Evolutionary conservation across 2,113 vertebrate species (phyloP), one percentile per base, ranked within the genome.

Genomic region (Melospiza georgiana): DNA sequence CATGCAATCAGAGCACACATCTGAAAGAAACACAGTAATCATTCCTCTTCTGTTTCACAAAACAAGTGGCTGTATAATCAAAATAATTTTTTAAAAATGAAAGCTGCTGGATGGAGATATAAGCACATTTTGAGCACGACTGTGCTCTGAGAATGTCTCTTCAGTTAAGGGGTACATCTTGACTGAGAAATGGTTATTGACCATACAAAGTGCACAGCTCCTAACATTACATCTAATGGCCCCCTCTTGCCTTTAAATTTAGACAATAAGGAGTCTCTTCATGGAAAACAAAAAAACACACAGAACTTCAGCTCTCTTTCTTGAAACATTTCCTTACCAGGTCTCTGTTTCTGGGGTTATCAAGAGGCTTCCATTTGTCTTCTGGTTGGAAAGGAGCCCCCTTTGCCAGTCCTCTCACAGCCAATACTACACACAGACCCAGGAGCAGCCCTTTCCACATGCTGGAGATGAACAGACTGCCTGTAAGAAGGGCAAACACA

Each of bases 311-410:
- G 21, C 55, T 83, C 9, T 35, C 6, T 28, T 71, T 93, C 43
- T 79, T 69, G 57, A 54, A 85, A 62, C 17, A 15, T 62, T 57
- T 92, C 72, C 97, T 98, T 97, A 98, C 98, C 96, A 98, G 94
- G 18, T 98, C 97, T 89, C 97, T 91, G 84, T 98, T 98, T 84
- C 97, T 96, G 41, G 97, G 97, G 41, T 98, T 98, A 80, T 97
- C 97, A 71, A 98, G 89, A 66, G 98, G 83, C 58, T 98, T 98
- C 98, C 97, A 98, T 55, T 92, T 95, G 62, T 97, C 98, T 72
- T 94, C 87, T 19, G 97, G 94, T 17, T 89, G 96, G 78, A 96
- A 51, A 27, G 92, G 84, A 83, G 83, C 86, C 62, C 73, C 88
- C 16, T 95, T 95, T 19, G 43, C 74, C 55, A 90, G 14, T 41